Evolutionary conservation across 2,888 invertebrate species (phyloP).

Genomic region (Anticlea derivata): DNA sequence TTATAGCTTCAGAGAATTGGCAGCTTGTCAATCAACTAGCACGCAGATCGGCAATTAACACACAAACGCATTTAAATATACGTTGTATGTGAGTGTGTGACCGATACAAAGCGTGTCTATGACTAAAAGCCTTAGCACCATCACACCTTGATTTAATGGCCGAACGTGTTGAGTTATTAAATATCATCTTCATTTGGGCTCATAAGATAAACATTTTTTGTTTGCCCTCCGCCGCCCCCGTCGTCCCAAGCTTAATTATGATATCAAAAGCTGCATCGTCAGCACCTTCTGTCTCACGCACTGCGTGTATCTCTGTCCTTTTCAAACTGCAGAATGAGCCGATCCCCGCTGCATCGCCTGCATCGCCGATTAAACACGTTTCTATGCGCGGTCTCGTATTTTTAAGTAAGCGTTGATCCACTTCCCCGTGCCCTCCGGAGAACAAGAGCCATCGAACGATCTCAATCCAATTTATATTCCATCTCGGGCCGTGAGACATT

Average conservation of each 20-base stretch:
- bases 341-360: conserved; percentile 61
- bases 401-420: conserved; percentile 52
- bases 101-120: conserved; percentile 45
- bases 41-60: conserved; percentile 37
- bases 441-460: conserved; percentile 51
- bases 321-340: conserved; percentile 60
- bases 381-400: conserved; percentile 79
- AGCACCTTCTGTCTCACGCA: conserved; percentile 56
- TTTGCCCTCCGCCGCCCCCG: conserved; percentile 51
- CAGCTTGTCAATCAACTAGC: conserved; percentile 32
- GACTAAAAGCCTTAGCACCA: conserved; percentile 42
- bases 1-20: too few relatives aligned
- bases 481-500: conserved; percentile 58
- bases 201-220: conserved; percentile 75
- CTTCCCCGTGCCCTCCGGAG: conserved; percentile 37
- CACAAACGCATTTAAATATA: conserved; percentile 45
- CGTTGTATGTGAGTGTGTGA: conserved; percentile 39
- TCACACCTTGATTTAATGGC: conserved; percentile 61
- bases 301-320: conserved; percentile 52
- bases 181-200: conserved; percentile 66
- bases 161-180: conserved; percentile 66
- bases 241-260: conserved; percentile 70
- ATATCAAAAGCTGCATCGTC: conserved; percentile 76
- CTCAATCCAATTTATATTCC: conserved; percentile 59
- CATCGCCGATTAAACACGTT: conserved; percentile 79